These are phyloP conservation scores for Diadema setosum DNA, from an alignment of 35 echinoderm and acorn worm species.

Conservation along the genomic window DNA sequence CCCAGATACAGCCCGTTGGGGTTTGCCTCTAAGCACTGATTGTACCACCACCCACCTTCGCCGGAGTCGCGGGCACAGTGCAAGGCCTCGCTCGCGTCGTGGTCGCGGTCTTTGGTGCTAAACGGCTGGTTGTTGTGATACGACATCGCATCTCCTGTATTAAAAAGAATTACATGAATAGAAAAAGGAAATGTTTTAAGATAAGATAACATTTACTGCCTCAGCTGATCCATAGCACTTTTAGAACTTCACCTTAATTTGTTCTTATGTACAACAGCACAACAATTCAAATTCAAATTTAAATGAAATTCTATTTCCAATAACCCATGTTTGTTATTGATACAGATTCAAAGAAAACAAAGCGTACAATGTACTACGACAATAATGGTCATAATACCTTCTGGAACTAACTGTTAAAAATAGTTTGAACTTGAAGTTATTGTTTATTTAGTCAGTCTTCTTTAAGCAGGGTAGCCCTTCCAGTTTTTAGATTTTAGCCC, in stretches of 20 bases:
- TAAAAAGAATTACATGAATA: not conserved
- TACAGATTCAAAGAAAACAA: too few species aligned
- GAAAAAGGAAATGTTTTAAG: not conserved
- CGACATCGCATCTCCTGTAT: slow-evolving; percentile 51
- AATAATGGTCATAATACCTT: too few species aligned
- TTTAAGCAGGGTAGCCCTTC: too few species aligned
- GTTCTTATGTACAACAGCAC: too few species aligned
- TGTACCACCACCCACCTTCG: slow-evolving; percentile 76
- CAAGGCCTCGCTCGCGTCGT: not conserved
- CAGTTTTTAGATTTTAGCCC: too few species aligned
- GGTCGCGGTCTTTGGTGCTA: slow-evolving; percentile 58
- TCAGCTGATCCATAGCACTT: not conserved
- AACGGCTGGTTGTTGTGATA: slow-evolving; percentile 34
- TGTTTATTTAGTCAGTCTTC: too few species aligned
- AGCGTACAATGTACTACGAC: too few species aligned
- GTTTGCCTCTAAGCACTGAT: slow-evolving; percentile 43
- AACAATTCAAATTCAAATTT: too few species aligned
- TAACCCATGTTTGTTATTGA: too few species aligned
- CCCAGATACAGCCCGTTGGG: slow-evolving; percentile 73
- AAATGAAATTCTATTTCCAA: too few species aligned
- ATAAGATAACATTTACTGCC: not conserved
- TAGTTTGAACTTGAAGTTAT: too few species aligned
- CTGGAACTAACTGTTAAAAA: too few species aligned
- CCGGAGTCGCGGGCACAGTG: slow-evolving; percentile 45
- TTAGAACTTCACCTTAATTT: not conserved